A percentile compares a stretch with the other conserved stretches of the same genome.
Evolutionary conservation across 2,113 vertebrate genomes (phyloP).

Genomic region (Stegastes partitus): DNA sequence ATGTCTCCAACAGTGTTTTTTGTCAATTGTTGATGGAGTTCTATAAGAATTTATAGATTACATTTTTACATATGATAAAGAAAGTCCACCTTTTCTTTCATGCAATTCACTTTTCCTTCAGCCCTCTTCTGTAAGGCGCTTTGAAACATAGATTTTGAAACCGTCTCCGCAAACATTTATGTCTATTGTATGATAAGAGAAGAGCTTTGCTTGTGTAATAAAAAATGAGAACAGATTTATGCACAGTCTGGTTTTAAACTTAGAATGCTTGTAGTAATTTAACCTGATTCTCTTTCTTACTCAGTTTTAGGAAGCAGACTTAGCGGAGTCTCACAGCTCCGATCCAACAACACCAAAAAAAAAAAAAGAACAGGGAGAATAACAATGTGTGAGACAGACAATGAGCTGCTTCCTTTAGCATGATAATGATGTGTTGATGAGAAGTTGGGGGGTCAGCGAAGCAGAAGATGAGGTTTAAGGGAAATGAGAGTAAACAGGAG

Average conservation of each 20-base stretch:
- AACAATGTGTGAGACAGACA: slow-evolving; percentile 2
- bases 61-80: too few species aligned
- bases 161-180: too few species aligned
- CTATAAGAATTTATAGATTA: too few species aligned
- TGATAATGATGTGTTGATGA: slow-evolving; percentile 25
- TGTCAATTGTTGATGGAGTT: too few species aligned
- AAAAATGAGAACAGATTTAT: too few species aligned
- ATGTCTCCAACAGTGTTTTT: too few species aligned
- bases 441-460: neutral
- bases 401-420: slow-evolving; percentile 4
- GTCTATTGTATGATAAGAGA: too few species aligned
- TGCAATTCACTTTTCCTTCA: too few species aligned
- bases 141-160: too few species aligned
- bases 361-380: neutral
- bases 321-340: slow-evolving; percentile 3
- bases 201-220: too few species aligned
- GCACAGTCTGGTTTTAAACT: neutral
- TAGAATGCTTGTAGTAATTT: neutral
- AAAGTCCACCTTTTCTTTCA: too few species aligned
- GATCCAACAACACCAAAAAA: neutral
- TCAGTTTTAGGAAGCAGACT: slow-evolving; percentile 24
- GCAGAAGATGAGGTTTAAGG: neutral
- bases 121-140: too few species aligned
- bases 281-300: neutral
- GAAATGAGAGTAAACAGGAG: slow-evolving; percentile 2